A percentile compares a stretch with the other conserved stretches of the same genome.
Conservation (phyloP, 1,140 invertebrate genomes). For the Scaptomyza hsui region DNA sequence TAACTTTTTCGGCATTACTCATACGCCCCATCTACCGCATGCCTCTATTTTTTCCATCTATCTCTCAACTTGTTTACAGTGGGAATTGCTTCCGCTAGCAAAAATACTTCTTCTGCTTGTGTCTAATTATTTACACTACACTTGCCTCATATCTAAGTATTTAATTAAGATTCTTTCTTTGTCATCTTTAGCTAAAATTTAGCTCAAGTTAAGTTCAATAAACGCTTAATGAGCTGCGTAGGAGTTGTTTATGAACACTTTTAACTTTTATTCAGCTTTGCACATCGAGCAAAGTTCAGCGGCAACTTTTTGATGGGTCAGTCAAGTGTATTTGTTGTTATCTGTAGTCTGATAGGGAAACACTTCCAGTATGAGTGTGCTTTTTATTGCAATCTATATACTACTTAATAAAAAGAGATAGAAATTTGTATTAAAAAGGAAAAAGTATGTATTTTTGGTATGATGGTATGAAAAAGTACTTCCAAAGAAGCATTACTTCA, state of each 20-base stretch:
- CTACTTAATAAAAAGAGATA: too few species aligned
- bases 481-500: too few species aligned
- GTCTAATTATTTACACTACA: constrained; percentile 7
- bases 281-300: constrained; percentile 4
- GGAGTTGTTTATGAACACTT: constrained; percentile 21
- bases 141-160: constrained; percentile 1
- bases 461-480: too few species aligned
- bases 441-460: too few species aligned
- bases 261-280: constrained; percentile 13
- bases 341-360: neutral
- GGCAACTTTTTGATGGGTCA: neutral
- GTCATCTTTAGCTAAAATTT: constrained; percentile 13
- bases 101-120: constrained; percentile 17
- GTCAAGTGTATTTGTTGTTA: neutral
- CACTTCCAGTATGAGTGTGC: neutral
- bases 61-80: constrained; percentile 50
- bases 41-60: neutral
- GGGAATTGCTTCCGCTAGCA: constrained; percentile 58
- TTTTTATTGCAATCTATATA: too few species aligned
- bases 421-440: too few species aligned
- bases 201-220: constrained; percentile 53
- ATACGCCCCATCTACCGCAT: constrained; percentile 47
- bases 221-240: constrained; percentile 66
- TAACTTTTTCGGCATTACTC: constrained; percentile 68
- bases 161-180: constrained; percentile 28